Evolutionary conservation across 2,797 vertebrate genomes (phyloP).

Genomic region (Eutrigla gurnardus): DNA sequence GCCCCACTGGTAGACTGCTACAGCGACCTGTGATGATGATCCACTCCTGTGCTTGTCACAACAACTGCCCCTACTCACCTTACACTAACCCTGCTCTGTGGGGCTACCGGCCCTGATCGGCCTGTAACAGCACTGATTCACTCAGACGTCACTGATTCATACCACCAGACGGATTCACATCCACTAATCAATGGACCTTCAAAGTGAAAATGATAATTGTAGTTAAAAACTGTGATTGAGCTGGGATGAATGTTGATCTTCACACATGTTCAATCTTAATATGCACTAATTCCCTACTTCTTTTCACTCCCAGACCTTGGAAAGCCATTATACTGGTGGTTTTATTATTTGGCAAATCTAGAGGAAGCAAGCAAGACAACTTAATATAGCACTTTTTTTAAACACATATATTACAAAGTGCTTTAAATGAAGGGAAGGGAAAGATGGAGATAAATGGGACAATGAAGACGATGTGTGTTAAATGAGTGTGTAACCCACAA

Average conservation of each 20-base stretch:
- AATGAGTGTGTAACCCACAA: background rate
- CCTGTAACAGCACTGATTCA: slow-evolving; percentile 1
- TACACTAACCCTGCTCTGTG: slow-evolving; percentile 67
- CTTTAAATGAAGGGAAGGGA: background rate
- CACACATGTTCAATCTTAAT: slow-evolving; percentile 20
- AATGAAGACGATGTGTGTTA: background rate
- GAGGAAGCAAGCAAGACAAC: background rate
- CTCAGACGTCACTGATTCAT: slow-evolving; percentile 14
- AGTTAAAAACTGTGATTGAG: slow-evolving; percentile 48
- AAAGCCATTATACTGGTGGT: background rate
- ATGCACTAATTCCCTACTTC: slow-evolving; percentile 50
- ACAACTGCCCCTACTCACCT: slow-evolving; percentile 77
- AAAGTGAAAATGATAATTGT: slow-evolving; percentile 17
- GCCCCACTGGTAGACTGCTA: slow-evolving; percentile 64
- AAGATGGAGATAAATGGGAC: background rate
- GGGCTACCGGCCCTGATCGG: slow-evolving; percentile 64
- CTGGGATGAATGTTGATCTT: slow-evolving; percentile 20
- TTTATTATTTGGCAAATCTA: slow-evolving; percentile 5
- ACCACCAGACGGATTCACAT: slow-evolving; percentile 4
- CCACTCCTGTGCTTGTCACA: slow-evolving; percentile 83
- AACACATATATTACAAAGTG: background rate
- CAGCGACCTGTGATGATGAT: slow-evolving; percentile 82
- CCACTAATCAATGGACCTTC: background rate
- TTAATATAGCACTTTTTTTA: background rate
- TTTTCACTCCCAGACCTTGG: background rate